phyloP scores from a whole-genome alignment of 2,888 invertebrate species.

The Hypolimnas misippus region DNA sequence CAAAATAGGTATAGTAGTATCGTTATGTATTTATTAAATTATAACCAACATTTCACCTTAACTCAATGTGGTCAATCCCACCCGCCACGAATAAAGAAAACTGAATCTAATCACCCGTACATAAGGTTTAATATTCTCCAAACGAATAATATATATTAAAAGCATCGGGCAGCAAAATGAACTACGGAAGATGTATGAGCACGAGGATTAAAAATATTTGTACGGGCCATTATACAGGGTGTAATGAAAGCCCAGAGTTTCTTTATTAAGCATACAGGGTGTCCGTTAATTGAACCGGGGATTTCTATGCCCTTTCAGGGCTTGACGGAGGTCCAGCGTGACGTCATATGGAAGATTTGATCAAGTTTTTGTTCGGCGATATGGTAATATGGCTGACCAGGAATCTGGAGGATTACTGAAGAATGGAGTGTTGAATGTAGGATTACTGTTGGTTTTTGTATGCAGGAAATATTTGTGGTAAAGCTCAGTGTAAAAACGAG shows the following conservation, averaged over 20 bases:
- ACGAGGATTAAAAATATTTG: conserved; percentile 83
- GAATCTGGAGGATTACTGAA: conserved; percentile 13
- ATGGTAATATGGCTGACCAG: conserved; percentile 28
- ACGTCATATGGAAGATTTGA: conserved; percentile 31
- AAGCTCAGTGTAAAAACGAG: background rate
- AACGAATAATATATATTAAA: conserved; percentile 58
- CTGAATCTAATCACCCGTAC: conserved; percentile 28
- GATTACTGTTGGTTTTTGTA: conserved; percentile 24
- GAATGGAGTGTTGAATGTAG: conserved; percentile 23
- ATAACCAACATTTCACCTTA: conserved; percentile 46
- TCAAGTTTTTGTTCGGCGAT: conserved; percentile 38
- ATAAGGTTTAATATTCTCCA: conserved; percentile 50
- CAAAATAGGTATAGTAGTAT: no score
- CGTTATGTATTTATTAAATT: conserved; percentile 15
- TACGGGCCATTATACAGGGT: conserved; percentile 81
- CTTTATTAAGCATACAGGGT: conserved; percentile 79
- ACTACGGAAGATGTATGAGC: conserved; percentile 82
- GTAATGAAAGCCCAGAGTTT: conserved; percentile 79
- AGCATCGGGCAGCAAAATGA: conserved; percentile 76
- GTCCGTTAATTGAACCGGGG: conserved; percentile 73
- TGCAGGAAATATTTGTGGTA: background rate
- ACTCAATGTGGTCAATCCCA: conserved; percentile 32
- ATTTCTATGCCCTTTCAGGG: conserved; percentile 66
- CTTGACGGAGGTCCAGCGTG: conserved; percentile 71
- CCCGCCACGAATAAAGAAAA: conserved; percentile 35